Evolutionary conservation across 1,140 invertebrate species (phyloP), one percentile per base, ranked within the genome.

Genomic region (Hesperophylax magnus): DNA sequence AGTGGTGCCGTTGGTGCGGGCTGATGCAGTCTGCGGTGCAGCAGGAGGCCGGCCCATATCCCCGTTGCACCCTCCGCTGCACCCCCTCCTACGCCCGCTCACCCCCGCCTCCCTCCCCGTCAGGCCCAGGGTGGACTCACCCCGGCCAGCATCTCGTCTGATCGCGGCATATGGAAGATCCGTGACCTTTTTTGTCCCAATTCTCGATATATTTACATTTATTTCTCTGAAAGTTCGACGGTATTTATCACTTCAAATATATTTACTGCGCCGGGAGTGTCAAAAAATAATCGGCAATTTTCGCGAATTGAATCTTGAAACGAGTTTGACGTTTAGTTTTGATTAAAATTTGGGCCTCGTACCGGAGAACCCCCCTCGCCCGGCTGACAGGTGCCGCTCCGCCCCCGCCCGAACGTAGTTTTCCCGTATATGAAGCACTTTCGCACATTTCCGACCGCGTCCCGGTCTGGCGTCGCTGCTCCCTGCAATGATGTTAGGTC

Each of bases 1-100:
- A 85, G 84, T 86, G 85, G 85, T 87, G 85, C 86, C 84, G 85
- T 85, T 85, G 85, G 85, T 85, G 86, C 86, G 85, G 86, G 85
- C 81, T 61, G 82, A 18, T 53, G 75, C 61, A 67, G 22, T 63
- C 24, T 60, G 72, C 72, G 90, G 90, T 89, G 91, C 87, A 89
- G 87, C 88, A n/a, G 20, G 39, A 24, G 7, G 15, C 61, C 79
- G 71, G 15, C 79, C 79, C 60, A 76, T 72, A 80, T 77, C 80
- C 63, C 81, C 60, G 47, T 31, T 72, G 77, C 81, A 81, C 80
- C 77, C 79, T 76, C 60, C 60, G 77, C 61, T 53, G 61, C 63
- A 67, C 61, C 77, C 61, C 61, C 39, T 14, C 27, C 75, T 31
- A 4, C 56, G 18, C 71, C 20, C 71, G 31, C 24, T 47, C 76